Evolutionary conservation across 2,113 vertebrate species (phyloP), one percentile per base, ranked within the genome.

Genomic region (Cairina moschata): DNA sequence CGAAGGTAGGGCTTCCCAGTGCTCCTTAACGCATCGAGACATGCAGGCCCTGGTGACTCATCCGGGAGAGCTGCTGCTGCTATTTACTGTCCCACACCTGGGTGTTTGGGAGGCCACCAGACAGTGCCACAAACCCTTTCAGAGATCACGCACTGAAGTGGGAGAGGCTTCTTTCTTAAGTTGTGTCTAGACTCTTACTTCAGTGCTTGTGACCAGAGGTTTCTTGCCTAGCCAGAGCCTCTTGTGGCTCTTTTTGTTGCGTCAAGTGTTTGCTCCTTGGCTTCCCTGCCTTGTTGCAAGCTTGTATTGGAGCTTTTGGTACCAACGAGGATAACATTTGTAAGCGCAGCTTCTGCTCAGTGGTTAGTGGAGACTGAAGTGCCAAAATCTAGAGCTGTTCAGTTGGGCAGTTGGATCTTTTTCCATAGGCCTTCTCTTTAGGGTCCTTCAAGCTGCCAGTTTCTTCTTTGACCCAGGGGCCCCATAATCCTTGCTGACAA

Each of bases 11-110:
- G 62, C 42, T 93, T 90, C 29, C 29, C 75, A 65, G 63, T 58
- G 21, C 44, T 93, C 20, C 55, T 65, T 75, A 79, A 62, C 28
- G 0, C 73, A 75, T 86, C 1, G 4, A 90, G 86, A 88, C 76
- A 58, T 40, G 54, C 34, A 88, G 88, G 42, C 76, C 48, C 17
- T 81, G 32, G 34, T 95, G 95, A 96, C 66, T 96, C 93, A 96
- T 90, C 32, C 88, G 76, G 68, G 72, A 63, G 44, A 93, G 79
- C 86, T 79, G 77, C 63, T 86, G 22, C 6, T 86, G 32, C 60
- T 88, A 86, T 96, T 95, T 94, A 75, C 68, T 95, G 54, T 77
- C 69, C 75, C 58, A 68, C 87, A 94, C 90, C 89, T 95, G 84
- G 66, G n/a, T 88, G n/a, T 88, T 75, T 93, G 72, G 69, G 73